Evolutionary conservation across 2,888 invertebrate species (phyloP), one percentile per base, ranked within the genome.

Genomic region (Stenodera caucasica): DNA sequence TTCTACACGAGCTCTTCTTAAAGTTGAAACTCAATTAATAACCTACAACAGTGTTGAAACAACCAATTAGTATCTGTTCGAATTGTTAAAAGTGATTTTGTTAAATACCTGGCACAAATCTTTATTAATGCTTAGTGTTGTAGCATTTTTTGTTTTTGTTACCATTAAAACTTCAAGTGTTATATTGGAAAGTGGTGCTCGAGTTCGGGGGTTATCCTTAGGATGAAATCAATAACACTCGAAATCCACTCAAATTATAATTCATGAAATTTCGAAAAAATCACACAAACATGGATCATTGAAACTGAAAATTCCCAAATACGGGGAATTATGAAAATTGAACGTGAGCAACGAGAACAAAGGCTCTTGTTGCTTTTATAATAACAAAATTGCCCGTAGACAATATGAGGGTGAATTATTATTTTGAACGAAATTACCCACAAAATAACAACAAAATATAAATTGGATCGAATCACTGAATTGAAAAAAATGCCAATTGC

Each of bases 161-260:
- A 18, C 37, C 37, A 40, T 40, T 40, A 40, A 18, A 40, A 40
- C 2, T 40, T 40, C 15, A 15, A 40, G 37, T 40, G 37, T 8
- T 40, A 18, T 15, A 40, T 40, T 40, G 37, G 37, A 40, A 40
- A 40, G 37, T 40, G 9, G 37, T 40, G 37, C 37, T 40, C 11
- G 37, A 40, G 18, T 40, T 40, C 18, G 7, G 9, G 18, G n/a
- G 33, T 33, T 14, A 35, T 8, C 37, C 37, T 40, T 40, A 1
- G 18, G 18, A 3, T 8, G 15, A 9, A 40, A 40, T 40, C 37
- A 40, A 40, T 40, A 40, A 9, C 15, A 8, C 15, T 15, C 18
- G 9, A 15, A 40, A 40, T 15, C 37, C 18, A 40, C 9, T 40
- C 18, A 40, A 8, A 2, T 2, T 40, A 5, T 40, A 18, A 18